Evolutionary conservation across 2,888 invertebrate species (phyloP).

Genomic region (Latheticus oryzae): DNA sequence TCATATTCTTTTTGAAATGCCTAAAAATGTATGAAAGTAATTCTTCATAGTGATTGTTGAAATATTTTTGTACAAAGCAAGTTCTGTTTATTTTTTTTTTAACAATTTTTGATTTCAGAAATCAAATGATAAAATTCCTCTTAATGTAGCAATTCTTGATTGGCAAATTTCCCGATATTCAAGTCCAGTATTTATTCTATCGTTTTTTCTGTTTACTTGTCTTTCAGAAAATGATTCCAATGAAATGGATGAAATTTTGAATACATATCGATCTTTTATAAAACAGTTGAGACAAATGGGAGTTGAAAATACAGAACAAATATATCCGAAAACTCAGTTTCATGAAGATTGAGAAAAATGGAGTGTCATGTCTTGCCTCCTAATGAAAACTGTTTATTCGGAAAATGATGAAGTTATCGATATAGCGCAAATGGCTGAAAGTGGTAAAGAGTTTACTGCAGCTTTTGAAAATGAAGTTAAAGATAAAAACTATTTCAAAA

Average conservation of each 20-base stretch:
- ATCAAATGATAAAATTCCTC: slow-evolving; percentile 19
- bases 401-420: slow-evolving; percentile 6
- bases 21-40: slow-evolving; percentile 10
- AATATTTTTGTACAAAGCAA: no score
- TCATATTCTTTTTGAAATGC: slow-evolving; percentile 11
- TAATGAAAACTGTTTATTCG: neutral
- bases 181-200: slow-evolving; percentile 34
- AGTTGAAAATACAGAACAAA: neutral
- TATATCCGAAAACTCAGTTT: slow-evolving; percentile 1
- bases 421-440: neutral
- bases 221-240: slow-evolving; percentile 9
- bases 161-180: slow-evolving; percentile 21
- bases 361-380: neutral
- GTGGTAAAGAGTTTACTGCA: neutral
- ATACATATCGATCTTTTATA: slow-evolving; percentile 3
- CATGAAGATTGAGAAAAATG: slow-evolving; percentile 19
- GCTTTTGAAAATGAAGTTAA: neutral
- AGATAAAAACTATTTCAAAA: neutral
- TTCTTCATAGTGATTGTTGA: slow-evolving; percentile 42
- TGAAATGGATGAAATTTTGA: slow-evolving; percentile 14
- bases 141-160: slow-evolving; percentile 15
- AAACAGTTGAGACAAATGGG: slow-evolving; percentile 4
- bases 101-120: no score
- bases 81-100: slow-evolving; percentile 26
- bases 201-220: slow-evolving; percentile 31